Evolutionary conservation across 2,797 vertebrate species (phyloP).

Genomic region (Leptodactylus fallax): DNA sequence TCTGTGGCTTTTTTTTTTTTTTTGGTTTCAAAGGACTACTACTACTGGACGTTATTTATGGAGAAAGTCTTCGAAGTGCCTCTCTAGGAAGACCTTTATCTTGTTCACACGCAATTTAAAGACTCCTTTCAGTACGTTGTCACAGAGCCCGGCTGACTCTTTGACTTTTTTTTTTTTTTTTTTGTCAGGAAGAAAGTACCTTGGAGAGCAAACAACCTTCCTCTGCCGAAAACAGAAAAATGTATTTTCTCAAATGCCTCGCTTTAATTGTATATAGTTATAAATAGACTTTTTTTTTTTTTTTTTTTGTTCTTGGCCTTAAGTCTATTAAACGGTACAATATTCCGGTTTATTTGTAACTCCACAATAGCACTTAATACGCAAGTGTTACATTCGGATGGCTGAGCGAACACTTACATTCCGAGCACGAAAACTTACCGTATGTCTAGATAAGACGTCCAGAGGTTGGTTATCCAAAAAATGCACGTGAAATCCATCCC

Average conservation of each 20-base stretch:
- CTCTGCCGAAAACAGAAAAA: conserved; percentile 6
- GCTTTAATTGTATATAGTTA: conserved; percentile 44
- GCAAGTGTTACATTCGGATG: neutral
- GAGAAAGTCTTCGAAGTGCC: conserved; percentile 2
- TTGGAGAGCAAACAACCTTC: neutral
- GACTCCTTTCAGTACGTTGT: conserved; percentile 28
- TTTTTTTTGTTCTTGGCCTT: conserved; percentile 10
- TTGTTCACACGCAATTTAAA: neutral
- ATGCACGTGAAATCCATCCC: neutral
- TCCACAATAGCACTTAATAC: conserved; percentile 49
- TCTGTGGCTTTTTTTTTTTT: conserved; percentile 66
- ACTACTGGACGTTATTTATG: conserved; percentile 67
- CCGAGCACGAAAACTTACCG: neutral
- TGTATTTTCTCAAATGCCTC: neutral
- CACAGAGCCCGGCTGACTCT: neutral
- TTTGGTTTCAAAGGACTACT: conserved; percentile 70
- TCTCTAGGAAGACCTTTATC: conserved; percentile 23
- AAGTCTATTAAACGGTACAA: conserved; percentile 18
- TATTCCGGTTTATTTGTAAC: neutral
- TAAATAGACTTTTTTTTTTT: neutral
- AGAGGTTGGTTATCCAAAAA: neutral
- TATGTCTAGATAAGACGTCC: neutral
- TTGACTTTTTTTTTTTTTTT: neutral
- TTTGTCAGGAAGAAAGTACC: too few relatives aligned
- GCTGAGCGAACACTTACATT: neutral